These are phyloP conservation scores for Metaphire vulgaris DNA, from an alignment of 1,140 invertebrate species.

Conservation along the genomic window DNA sequence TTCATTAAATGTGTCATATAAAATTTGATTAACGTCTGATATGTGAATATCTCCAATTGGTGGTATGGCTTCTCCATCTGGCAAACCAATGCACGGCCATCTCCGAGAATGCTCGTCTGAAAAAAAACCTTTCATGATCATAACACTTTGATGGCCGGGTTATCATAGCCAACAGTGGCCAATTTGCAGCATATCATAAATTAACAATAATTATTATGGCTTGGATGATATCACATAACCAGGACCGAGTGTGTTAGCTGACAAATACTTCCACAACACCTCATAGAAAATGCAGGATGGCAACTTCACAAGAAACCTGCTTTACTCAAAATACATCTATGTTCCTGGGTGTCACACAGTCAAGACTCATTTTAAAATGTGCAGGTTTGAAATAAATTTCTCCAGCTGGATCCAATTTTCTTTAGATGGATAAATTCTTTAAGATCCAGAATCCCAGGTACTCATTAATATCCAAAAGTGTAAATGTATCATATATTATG, in stretches of 20 bases:
- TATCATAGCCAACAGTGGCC: background rate
- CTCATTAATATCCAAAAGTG: background rate
- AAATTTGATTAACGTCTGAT: conserved; percentile 55
- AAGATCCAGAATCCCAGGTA: background rate
- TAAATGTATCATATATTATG: background rate
- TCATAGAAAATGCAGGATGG: too few relatives aligned
- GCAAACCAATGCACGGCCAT: background rate
- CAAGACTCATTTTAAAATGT: background rate
- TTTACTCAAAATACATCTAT: background rate
- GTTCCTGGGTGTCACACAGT: background rate
- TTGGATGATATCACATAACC: background rate
- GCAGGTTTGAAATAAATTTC: too few relatives aligned
- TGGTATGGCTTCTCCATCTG: conserved; percentile 52
- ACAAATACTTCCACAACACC: too few relatives aligned
- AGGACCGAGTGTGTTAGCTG: background rate
- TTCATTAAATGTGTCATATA: conserved; percentile 55
- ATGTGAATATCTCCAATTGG: conserved; percentile 60
- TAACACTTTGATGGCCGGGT: background rate
- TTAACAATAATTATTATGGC: background rate
- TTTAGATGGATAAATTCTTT: too few relatives aligned
- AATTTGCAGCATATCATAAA: background rate
- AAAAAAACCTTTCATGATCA: background rate
- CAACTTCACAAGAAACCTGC: too few relatives aligned
- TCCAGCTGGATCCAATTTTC: too few relatives aligned
- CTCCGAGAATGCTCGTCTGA: conserved; percentile 25